Evolutionary conservation across 2,888 invertebrate species (phyloP).

Genomic region (Brachyptera putata): DNA sequence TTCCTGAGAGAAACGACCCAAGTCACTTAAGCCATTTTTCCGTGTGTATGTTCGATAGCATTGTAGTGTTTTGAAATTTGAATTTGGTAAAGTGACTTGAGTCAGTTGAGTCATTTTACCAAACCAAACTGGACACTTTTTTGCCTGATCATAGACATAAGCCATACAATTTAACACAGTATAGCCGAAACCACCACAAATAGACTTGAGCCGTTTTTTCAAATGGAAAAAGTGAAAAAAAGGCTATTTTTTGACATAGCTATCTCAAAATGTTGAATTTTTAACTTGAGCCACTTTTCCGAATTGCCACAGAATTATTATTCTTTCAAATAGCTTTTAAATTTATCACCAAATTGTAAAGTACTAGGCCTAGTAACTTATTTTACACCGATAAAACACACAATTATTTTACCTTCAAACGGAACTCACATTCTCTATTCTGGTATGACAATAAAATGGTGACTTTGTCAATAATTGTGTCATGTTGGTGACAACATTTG

Average conservation of each 20-base stretch:
- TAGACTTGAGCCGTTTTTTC: neutral
- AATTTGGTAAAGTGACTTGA: conserved; percentile 1
- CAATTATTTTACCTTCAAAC: too few relatives aligned
- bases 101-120: conserved; percentile 2
- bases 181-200: neutral
- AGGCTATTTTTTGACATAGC: neutral
- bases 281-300: conserved; percentile 4
- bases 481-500: too few relatives aligned
- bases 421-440: too few relatives aligned
- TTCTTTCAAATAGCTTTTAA: too few relatives aligned
- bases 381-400: too few relatives aligned
- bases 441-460: too few relatives aligned
- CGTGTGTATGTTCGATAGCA: too few relatives aligned
- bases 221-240: neutral
- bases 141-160: neutral
- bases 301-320: conserved; percentile 1
- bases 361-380: too few relatives aligned
- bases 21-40: conserved; percentile 1
- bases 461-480: too few relatives aligned
- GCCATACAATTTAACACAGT: neutral
- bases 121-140: neutral
- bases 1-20: conserved; percentile 7
- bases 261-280: neutral
- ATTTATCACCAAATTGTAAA: too few relatives aligned
- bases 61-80: neutral